Percentiles rank a stretch among this genome's conserved stretches.
These are phyloP conservation scores for Lordiphosa andalusiaca DNA, from an alignment of 2,888 invertebrate species.

Conservation along the genomic window DNA sequence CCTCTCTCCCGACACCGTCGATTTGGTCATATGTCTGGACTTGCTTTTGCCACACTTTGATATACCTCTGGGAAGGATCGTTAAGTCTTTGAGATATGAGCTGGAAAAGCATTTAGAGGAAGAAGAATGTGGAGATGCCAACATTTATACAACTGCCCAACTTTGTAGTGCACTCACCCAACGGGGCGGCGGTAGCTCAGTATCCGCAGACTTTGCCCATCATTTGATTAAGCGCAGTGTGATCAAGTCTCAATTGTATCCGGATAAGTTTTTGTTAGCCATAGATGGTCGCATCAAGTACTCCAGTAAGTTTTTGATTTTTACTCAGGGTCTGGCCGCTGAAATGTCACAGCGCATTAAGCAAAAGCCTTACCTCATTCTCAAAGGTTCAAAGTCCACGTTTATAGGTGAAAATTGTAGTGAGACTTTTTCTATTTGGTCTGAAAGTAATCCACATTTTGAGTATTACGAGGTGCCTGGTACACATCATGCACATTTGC, in stretches of 20 bases:
- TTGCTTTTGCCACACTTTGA: too few species aligned
- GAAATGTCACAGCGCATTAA: slow-evolving; percentile 81
- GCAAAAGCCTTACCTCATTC: slow-evolving; percentile 83
- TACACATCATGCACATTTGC: slow-evolving; percentile 88
- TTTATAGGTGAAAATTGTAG: slow-evolving; percentile 81
- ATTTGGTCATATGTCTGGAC: too few species aligned
- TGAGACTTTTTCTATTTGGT: slow-evolving; percentile 82
- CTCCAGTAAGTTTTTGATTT: slow-evolving; percentile 13
- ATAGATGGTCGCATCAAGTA: slow-evolving; percentile 65
- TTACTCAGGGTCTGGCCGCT: slow-evolving; percentile 79
- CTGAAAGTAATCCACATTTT: slow-evolving; percentile 82
- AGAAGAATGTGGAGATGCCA: too few species aligned
- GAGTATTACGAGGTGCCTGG: slow-evolving; percentile 84
- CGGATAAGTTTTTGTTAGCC: slow-evolving; percentile 82
- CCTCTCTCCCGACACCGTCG: too few species aligned
- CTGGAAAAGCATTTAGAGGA: too few species aligned
- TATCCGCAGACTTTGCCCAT: slow-evolving; percentile 82
- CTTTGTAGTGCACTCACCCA: too few species aligned
- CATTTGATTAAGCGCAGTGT: slow-evolving; percentile 82
- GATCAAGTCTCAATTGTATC: slow-evolving; percentile 81
- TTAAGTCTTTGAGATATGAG: too few species aligned
- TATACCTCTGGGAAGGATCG: too few species aligned
- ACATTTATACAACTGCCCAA: too few species aligned
- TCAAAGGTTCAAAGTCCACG: slow-evolving; percentile 82
- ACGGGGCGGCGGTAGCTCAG: slow-evolving; percentile 28